Evolutionary conservation across 2,113 vertebrate genomes (phyloP).

Genomic region (Hippolais icterina): DNA sequence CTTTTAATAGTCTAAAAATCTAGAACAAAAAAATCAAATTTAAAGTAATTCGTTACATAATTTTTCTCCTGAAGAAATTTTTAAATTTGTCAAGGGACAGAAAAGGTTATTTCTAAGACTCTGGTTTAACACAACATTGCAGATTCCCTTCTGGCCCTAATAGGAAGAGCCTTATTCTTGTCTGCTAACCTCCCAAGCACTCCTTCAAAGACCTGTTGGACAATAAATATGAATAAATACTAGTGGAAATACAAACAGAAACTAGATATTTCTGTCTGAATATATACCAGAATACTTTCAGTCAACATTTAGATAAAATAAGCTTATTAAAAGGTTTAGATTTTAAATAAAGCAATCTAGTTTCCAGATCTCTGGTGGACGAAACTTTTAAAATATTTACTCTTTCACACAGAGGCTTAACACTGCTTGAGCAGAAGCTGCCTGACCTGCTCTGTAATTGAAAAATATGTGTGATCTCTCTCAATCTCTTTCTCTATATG

Average conservation of each 20-base stretch:
- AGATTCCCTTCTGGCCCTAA: neutral
- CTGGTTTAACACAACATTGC: neutral
- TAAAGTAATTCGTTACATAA: neutral
- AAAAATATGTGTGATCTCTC: neutral
- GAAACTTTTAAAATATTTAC: neutral
- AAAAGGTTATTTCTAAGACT: neutral
- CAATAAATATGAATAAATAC: neutral
- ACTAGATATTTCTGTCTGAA: neutral
- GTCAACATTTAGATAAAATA: neutral
- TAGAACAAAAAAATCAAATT: neutral
- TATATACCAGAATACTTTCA: neutral
- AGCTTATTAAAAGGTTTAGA: neutral
- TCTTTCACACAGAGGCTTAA: neutral
- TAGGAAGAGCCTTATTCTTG: neutral
- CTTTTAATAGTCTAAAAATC: neutral
- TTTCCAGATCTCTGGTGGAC: neutral
- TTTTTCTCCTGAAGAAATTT: neutral
- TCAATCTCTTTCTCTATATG: neutral
- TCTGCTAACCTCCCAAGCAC: neutral
- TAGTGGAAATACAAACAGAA: neutral
- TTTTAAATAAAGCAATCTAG: neutral
- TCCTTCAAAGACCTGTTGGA: neutral
- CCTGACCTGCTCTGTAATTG: neutral
- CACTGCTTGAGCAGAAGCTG: neutral
- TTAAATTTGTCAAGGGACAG: neutral